These are phyloP conservation scores for Ditula angustiorana DNA, from an alignment of 2,888 invertebrate genomes.

Conservation along the genomic window DNA sequence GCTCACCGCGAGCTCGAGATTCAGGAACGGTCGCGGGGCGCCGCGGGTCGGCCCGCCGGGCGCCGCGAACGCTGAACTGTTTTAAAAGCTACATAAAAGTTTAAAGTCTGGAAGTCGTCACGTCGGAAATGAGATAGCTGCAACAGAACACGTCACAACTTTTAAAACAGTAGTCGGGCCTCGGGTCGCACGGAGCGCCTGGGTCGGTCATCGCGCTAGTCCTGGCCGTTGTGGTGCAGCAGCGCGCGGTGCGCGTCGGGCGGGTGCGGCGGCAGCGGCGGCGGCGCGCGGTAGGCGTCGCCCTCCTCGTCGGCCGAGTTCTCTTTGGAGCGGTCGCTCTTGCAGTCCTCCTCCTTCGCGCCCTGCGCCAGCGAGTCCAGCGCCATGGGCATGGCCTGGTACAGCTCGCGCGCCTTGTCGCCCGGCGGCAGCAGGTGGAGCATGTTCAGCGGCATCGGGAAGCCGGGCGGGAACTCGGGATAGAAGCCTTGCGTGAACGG, in stretches of 20 bases:
- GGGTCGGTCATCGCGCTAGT: conserved; percentile 77
- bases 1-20: conserved; percentile 48
- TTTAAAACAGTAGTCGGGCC: conserved; percentile 26
- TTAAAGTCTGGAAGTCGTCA: conserved; percentile 5
- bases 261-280: conserved; percentile 84
- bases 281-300: conserved; percentile 79
- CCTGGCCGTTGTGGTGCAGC: conserved; percentile 92
- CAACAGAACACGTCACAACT: conserved; percentile 37
- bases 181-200: conserved; percentile 17
- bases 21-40: conserved; percentile 5
- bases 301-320: conserved; percentile 86
- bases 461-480: conserved; percentile 92
- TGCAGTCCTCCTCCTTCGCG: conserved; percentile 87
- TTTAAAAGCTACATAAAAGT: conserved; percentile 35
- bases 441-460: conserved; percentile 94
- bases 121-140: conserved; percentile 31
- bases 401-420: conserved; percentile 90
- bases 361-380: conserved; percentile 83
- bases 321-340: conserved; percentile 87
- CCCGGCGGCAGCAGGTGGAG: conserved; percentile 92
- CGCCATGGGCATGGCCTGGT: conserved; percentile 83
- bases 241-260: conserved; percentile 86
- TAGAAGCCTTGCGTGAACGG: conserved; percentile 93
- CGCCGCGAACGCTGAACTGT: conserved; percentile 11
- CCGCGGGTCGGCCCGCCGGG: not conserved